Percentiles rank a stretch among this genome's conserved stretches.
These are phyloP conservation scores for Plectropomus leopardus DNA, from an alignment of 2,113 vertebrate genomes.

Conservation along the genomic window DNA sequence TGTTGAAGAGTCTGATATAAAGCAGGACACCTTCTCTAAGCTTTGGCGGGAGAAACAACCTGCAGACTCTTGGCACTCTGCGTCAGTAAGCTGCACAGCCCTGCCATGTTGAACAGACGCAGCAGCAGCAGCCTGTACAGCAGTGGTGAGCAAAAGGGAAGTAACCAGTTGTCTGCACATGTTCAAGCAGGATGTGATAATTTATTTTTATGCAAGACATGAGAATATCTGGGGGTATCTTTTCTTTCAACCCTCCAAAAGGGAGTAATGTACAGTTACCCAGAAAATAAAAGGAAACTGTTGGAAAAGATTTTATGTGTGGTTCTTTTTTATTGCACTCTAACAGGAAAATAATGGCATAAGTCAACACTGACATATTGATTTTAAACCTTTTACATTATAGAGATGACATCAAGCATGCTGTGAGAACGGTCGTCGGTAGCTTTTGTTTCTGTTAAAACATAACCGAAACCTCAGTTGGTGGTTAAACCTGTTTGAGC, in stretches of 20 bases:
- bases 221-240: too few relatives aligned
- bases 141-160: neutral
- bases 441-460: too few relatives aligned
- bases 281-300: conserved; percentile 6
- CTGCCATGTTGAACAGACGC: neutral
- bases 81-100: neutral
- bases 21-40: neutral
- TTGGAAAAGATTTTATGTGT: neutral
- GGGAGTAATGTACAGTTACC: neutral
- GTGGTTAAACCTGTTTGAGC: too few relatives aligned
- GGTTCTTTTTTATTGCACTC: neutral
- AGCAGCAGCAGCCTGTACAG: neutral
- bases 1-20: neutral
- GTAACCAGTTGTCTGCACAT: neutral
- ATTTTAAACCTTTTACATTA: neutral
- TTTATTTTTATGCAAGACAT: neutral
- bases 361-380: too few relatives aligned
- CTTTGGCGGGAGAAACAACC: neutral
- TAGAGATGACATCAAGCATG: too few relatives aligned
- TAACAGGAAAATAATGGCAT: too few relatives aligned
- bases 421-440: too few relatives aligned
- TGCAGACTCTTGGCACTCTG: neutral
- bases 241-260: conserved; percentile 2
- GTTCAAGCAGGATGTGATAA: neutral
- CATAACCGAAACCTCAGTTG: too few relatives aligned